Conservation (phyloP, 2,113 vertebrate genomes). For the Channa maculata region DNA sequence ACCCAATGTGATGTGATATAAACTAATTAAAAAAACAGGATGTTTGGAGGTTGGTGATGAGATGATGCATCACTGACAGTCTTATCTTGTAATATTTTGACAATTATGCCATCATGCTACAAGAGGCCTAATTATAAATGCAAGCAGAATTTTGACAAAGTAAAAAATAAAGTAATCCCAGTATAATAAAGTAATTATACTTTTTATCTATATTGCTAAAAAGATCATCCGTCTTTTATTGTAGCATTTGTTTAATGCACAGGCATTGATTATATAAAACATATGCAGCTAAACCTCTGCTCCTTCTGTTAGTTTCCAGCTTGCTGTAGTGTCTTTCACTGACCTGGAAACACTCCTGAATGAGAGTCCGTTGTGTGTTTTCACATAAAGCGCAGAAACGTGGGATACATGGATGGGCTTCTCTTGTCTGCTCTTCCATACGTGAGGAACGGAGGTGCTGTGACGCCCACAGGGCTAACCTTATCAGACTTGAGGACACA, state of each 20-base stretch:
- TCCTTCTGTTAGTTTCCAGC: slow-evolving; percentile 28
- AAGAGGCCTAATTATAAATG: background rate
- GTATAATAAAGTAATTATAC: no score
- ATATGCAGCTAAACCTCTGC: slow-evolving; percentile 4
- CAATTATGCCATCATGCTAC: slow-evolving; percentile 1
- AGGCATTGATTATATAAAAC: slow-evolving; percentile 6
- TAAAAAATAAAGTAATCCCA: background rate
- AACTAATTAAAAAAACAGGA: background rate
- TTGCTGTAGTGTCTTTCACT: slow-evolving; percentile 38
- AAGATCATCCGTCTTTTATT: no score
- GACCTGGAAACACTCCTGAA: slow-evolving; percentile 54
- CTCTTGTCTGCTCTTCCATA: slow-evolving; percentile 40
- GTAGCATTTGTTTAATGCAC: background rate
- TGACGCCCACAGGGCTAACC: slow-evolving; percentile 54
- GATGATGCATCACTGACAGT: slow-evolving; percentile 11
- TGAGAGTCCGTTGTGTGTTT: slow-evolving; percentile 36
- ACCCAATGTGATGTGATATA: slow-evolving; percentile 6
- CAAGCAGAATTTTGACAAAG: background rate
- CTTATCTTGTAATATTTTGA: slow-evolving; percentile 26
- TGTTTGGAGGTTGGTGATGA: slow-evolving; percentile 8
- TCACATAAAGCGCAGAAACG: slow-evolving; percentile 36
- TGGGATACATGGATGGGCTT: slow-evolving; percentile 10
- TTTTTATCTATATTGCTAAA: no score
- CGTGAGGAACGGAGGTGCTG: slow-evolving; percentile 46
- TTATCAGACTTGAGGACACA: slow-evolving; percentile 62